Evolutionary conservation across 2,888 invertebrate species (phyloP).

Genomic region (Pterobdella sp.): DNA sequence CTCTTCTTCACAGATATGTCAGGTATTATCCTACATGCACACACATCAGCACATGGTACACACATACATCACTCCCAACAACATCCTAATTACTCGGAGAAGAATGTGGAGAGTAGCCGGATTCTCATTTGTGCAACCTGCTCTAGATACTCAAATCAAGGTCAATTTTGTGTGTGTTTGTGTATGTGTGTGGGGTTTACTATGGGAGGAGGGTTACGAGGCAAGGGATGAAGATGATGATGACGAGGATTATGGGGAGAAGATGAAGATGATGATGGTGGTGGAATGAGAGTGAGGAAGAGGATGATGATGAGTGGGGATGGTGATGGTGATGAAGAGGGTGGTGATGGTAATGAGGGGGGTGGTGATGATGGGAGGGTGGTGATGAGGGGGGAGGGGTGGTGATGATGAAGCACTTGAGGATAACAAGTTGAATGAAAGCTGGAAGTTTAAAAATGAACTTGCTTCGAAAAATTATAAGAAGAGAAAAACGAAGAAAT

Average conservation of each 20-base stretch:
- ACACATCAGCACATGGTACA: constrained; percentile 78
- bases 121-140: constrained; percentile 79
- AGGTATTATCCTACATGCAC: constrained; percentile 85
- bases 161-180: background rate
- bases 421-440: background rate
- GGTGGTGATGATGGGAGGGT: background rate
- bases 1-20: constrained; percentile 48
- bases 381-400: background rate
- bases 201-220: background rate
- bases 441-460: background rate
- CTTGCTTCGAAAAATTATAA: too few relatives aligned
- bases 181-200: background rate
- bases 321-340: background rate
- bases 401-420: background rate
- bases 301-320: background rate
- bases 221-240: background rate
- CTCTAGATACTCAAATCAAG: constrained; percentile 38
- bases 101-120: constrained; percentile 95
- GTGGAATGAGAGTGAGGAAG: background rate
- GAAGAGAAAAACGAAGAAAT: too few relatives aligned
- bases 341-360: background rate
- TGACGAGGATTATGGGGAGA: background rate
- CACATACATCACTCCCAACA: constrained; percentile 85
- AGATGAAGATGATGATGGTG: background rate
- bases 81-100: constrained; percentile 79